Conservation (phyloP, 2,113 vertebrate genomes). For the Myrmecobius fasciatus region DNA sequence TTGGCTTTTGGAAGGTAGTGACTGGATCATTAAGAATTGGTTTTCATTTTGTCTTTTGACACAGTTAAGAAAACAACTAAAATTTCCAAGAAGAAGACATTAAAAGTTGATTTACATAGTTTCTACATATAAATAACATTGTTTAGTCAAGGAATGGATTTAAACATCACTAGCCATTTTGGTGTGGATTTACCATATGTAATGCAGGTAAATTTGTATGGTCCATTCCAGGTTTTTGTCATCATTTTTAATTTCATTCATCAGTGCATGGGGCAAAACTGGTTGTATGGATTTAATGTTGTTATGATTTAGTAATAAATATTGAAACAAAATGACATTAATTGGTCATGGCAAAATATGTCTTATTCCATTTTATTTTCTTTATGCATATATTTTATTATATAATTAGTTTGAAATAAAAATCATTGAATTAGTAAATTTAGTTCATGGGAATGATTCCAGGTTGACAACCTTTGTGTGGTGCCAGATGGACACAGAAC, state of each 20-base stretch:
- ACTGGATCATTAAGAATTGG: background rate
- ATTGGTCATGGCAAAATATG: conserved; percentile 45
- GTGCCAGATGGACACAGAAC: conserved; percentile 60
- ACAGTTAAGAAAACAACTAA: background rate
- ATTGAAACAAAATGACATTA: conserved; percentile 31
- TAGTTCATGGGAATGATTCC: conserved; percentile 51
- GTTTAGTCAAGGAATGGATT: conserved; percentile 23
- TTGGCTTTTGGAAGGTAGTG: background rate
- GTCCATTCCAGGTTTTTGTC: background rate
- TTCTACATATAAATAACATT: background rate
- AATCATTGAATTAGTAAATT: conserved; percentile 59
- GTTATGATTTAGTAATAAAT: conserved; percentile 9
- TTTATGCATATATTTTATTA: conserved; percentile 38
- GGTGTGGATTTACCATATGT: conserved; percentile 8
- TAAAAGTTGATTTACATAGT: conserved; percentile 27
- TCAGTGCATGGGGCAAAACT: background rate
- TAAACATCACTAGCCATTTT: conserved; percentile 28
- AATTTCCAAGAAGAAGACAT: background rate
- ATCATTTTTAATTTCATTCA: background rate
- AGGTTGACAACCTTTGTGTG: conserved; percentile 66
- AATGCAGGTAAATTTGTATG: conserved; percentile 1
- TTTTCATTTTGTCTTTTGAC: background rate
- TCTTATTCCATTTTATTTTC: conserved; percentile 46
- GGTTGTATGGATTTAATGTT: conserved; percentile 12
- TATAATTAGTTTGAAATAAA: conserved; percentile 67